Base-by-base conservation (phyloP, 2,888 invertebrate genomes). In the Chymomyza fuscimana region DNA sequence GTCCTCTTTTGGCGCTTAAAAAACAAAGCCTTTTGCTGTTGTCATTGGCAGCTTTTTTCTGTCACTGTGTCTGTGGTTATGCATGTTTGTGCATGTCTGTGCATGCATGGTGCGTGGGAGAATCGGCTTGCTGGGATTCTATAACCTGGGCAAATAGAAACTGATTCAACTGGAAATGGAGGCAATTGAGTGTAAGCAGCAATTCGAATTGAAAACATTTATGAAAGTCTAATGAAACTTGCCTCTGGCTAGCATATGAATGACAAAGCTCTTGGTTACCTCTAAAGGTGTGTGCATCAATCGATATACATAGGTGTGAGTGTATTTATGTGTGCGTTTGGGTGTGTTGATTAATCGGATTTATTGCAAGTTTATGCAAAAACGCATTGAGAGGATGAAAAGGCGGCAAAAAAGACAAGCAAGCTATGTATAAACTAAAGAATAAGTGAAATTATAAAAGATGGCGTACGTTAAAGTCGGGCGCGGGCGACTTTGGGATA, bases 161-260 rank as follows among this genome's bases (percentile, higher is more conserved):
- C 70, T 80, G 76, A 86, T 82, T 85, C 80, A 73, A 76, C 72
- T 87, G 87, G 77, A 85, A 86, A 74, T 74, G 69, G 73, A 74
- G 74, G 74, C 87, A 87, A 87, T 87, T 87, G 86, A 78, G 74
- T 77, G 80, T 66, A 74, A 76, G 74, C 67, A 70, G 65, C 78
- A 77, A 80, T 76, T 76, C 72, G 73, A 72, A 75, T 69, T 69
- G 62, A 73, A 70, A 68, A 69, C 72, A 74, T 73, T 84, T 79
- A 72, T 79, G 73, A 59, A 67, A 72, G 69, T 36, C 75, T 50
- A 77, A 72, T 63, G 67, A 73, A 72, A 67, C 9, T 63, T 61
- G 56, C 36, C 69, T 58, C 22, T 10, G 15, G 58, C 25, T 58
- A 59, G 22, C 66, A 40, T 46, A 46, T 46, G 40, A 46, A 46